Conservation (phyloP, 2,888 invertebrate species). For the Rhodophaea formosa region DNA sequence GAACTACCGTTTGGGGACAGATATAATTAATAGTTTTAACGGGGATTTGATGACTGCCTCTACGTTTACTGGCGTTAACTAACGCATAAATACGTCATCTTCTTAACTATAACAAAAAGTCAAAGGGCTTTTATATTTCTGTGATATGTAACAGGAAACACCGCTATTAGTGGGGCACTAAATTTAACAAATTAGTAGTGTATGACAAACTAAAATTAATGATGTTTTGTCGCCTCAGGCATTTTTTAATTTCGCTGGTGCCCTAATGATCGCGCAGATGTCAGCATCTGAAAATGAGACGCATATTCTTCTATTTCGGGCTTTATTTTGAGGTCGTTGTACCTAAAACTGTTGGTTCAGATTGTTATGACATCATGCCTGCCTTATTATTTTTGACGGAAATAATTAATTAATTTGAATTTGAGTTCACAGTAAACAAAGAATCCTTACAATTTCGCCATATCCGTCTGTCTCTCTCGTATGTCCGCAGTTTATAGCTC, state of each 20-base stretch:
- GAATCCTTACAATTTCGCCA: too few relatives aligned
- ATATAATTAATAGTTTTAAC: constrained; percentile 60
- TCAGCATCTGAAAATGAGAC: constrained; percentile 55
- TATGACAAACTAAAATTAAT: constrained; percentile 79
- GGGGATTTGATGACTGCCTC: constrained; percentile 57
- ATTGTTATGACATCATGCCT: constrained; percentile 19
- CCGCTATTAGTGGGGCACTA: constrained; percentile 69
- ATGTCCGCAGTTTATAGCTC: too few relatives aligned
- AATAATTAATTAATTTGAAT: too few relatives aligned
- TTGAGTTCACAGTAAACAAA: too few relatives aligned
- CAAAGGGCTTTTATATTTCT: constrained; percentile 57
- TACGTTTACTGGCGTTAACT: constrained; percentile 64
- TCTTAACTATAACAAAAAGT: constrained; percentile 38
- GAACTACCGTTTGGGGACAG: constrained; percentile 32
- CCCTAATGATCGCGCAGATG: constrained; percentile 70
- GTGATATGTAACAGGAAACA: constrained; percentile 71
- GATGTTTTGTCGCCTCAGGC: constrained; percentile 51
- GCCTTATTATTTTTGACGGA: constrained; percentile 4
- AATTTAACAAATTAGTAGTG: constrained; percentile 76
- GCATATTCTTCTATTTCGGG: constrained; percentile 43
- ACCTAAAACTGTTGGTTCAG: constrained; percentile 26
- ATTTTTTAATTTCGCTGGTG: constrained; percentile 61
- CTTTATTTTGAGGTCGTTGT: constrained; percentile 37
- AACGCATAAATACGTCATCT: constrained; percentile 70
- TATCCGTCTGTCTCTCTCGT: too few relatives aligned